phyloP scores from a whole-genome alignment of 2,797 vertebrate species.

The Coregonus sp. region DNA sequence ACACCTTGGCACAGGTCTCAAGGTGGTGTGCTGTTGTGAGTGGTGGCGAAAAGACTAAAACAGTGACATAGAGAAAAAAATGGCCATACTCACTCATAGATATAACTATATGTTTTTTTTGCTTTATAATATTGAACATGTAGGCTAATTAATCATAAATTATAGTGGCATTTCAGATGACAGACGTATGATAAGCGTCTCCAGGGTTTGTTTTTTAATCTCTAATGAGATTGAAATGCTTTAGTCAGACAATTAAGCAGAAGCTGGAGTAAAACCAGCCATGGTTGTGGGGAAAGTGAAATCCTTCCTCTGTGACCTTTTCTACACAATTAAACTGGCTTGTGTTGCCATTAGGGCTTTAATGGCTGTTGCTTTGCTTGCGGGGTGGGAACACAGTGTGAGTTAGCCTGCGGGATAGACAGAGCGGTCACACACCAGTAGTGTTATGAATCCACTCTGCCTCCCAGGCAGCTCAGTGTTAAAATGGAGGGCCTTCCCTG shows the following conservation, averaged over 20 bases:
- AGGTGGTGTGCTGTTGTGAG: neutral
- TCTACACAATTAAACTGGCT: constrained; percentile 8
- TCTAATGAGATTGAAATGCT: neutral
- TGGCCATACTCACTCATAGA: neutral
- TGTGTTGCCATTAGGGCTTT: constrained; percentile 32
- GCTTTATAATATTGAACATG: too few relatives aligned
- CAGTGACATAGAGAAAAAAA: neutral
- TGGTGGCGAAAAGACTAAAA: neutral
- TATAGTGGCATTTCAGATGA: too few relatives aligned
- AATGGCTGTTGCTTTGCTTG: constrained; percentile 23
- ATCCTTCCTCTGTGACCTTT: constrained; percentile 8
- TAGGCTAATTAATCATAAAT: too few relatives aligned
- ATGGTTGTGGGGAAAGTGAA: constrained; percentile 21
- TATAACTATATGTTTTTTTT: neutral
- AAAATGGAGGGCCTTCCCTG: constrained; percentile 2
- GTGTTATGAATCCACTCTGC: constrained; percentile 19
- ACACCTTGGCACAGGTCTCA: constrained; percentile 12
- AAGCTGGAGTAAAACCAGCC: constrained; percentile 24
- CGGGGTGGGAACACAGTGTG: constrained; percentile 18
- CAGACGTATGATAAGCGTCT: too few relatives aligned
- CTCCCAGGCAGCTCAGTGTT: constrained; percentile 20
- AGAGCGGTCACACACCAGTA: constrained; percentile 4
- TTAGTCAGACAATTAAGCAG: constrained; percentile 13
- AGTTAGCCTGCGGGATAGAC: constrained; percentile 21
- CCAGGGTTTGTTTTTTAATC: neutral